phyloP scores from a whole-genome alignment of 2,113 vertebrate species.

The Calyptomena viridis region DNA sequence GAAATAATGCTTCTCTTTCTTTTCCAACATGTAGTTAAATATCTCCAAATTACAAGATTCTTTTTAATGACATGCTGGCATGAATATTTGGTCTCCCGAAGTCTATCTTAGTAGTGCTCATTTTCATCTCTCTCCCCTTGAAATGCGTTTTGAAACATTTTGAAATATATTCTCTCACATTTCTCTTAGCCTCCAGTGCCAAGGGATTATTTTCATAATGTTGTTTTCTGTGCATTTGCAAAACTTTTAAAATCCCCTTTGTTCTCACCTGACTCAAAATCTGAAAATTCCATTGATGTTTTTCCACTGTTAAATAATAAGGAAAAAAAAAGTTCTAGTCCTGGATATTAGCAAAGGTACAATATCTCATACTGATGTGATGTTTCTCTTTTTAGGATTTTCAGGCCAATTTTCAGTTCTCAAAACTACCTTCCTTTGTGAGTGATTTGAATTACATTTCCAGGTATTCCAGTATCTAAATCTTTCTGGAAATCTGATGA shows the following conservation, averaged over 20 bases:
- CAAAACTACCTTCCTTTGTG: not conserved
- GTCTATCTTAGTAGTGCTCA: not conserved
- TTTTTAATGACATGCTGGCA: not conserved
- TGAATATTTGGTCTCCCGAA: not conserved
- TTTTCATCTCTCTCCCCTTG: not conserved
- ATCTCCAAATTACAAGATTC: not conserved
- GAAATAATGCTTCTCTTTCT: not conserved
- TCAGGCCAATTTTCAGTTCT: not conserved
- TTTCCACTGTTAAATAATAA: not conserved
- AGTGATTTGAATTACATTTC: not conserved
- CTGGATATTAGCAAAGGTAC: not conserved
- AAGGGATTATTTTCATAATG: not conserved
- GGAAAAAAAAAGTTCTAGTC: not conserved
- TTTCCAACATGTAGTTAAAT: not conserved
- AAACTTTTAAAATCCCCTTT: not conserved
- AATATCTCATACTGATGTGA: not conserved
- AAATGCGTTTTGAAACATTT: not conserved
- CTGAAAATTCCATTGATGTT: not conserved
- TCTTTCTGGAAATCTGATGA: not conserved
- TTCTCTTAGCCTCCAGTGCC: not conserved
- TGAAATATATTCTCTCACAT: not conserved
- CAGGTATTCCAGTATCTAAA: not conserved
- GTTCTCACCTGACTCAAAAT: not conserved
- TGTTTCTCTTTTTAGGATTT: not conserved
- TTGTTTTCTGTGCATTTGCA: not conserved